Base-by-base conservation (phyloP, 2,797 vertebrate species). In the Sphenodon punctatus region DNA sequence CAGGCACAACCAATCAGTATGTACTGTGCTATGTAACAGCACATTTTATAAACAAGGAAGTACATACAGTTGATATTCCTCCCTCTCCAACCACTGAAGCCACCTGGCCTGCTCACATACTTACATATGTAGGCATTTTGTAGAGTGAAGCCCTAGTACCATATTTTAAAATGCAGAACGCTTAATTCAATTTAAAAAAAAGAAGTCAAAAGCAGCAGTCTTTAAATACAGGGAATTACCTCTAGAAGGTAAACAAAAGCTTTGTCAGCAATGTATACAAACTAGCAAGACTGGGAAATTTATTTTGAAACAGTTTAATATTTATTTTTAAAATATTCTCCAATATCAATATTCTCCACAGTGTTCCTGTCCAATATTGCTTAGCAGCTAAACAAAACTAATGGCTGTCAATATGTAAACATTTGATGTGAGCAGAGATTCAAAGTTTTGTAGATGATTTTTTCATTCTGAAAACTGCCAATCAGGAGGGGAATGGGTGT, bases 261-360 rank as follows among this genome's bases (percentile, higher is more conserved):
- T 84, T 82, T 74, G 74, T 51, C 60, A 67, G 56, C 69, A 48
- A 80, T 71, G 64, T 46, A 82, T 23, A 85, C 69, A 84, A 80
- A 85, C 30, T 27, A 30, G 43, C 12, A 53, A 58, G 45, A 60
- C 42, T 60, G 20, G n/a, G 19, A 23, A 80, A 88, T 84, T 69
- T 58, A 76, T 67, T 71, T 87, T 66, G 71, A 58, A 87, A 60
- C 38, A 48, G 43, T 32, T 70, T 39, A 70, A 13, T 68, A 64
- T 63, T 91, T 86, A 82, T 64, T 76, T 65, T 60, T 14, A 80
- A 60, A 60, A 67, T 86, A 70, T 67, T 87, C 85, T 86, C 64
- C 58, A 72, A 10, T 60, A 76, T 36, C 32, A 48, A 12, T 56
- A 76, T 78, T 67, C 80, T 74, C 36, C 58, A 60, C 41, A 76